phyloP scores from a whole-genome alignment of 1,140 invertebrate genomes.

The Popillia japonica region DNA sequence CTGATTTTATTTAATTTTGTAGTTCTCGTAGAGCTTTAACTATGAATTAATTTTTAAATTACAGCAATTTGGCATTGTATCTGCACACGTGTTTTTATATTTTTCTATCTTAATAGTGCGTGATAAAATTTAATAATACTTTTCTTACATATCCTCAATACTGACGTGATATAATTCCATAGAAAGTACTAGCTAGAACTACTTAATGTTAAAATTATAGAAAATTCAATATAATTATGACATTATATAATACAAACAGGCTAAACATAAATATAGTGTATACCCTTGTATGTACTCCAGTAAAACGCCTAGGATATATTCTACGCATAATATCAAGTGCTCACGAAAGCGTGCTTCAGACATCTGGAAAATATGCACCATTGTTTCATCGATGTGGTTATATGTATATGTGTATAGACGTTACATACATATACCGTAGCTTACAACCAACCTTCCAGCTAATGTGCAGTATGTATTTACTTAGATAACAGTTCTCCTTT shows the following conservation, averaged over 20 bases:
- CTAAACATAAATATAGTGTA: neutral
- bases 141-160: too few relatives aligned
- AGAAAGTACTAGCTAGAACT: too few relatives aligned
- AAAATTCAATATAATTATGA: neutral
- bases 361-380: neutral
- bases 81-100: too few relatives aligned
- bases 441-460: neutral
- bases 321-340: neutral
- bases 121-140: too few relatives aligned
- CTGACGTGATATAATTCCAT: too few relatives aligned
- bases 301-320: neutral
- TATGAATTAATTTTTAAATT: too few relatives aligned
- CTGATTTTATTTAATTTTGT: too few relatives aligned
- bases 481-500: neutral
- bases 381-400: neutral
- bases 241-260: neutral
- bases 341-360: neutral
- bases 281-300: neutral
- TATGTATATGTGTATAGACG: too few relatives aligned
- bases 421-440: too few relatives aligned
- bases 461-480: constrained; percentile 2
- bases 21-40: too few relatives aligned
- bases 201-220: neutral
- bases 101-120: too few relatives aligned
- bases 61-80: too few relatives aligned